Evolutionary conservation across 2,888 invertebrate genomes (phyloP).

Genomic region (Eupithecia abbreviata): DNA sequence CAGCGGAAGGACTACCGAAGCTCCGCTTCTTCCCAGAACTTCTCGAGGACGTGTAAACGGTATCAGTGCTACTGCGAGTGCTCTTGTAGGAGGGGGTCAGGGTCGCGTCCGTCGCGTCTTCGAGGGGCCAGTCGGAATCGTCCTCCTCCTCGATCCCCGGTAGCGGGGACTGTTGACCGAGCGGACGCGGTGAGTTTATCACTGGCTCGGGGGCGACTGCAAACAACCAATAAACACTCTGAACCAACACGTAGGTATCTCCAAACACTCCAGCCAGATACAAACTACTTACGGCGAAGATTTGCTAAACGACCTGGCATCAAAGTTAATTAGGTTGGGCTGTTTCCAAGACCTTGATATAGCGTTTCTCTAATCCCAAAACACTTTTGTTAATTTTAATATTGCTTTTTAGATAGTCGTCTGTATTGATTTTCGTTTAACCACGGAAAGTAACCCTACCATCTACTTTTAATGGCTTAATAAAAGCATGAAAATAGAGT

Average conservation of each 20-base stretch:
- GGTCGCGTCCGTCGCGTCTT: constrained; percentile 80
- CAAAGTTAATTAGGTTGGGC: constrained; percentile 48
- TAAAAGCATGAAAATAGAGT: not conserved
- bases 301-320: constrained; percentile 57
- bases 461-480: not conserved
- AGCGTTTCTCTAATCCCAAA: constrained; percentile 37
- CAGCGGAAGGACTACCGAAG: constrained; percentile 84
- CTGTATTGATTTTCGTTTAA: not conserved
- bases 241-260: constrained; percentile 50
- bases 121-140: constrained; percentile 85
- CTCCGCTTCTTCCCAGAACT: constrained; percentile 81
- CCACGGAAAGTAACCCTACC: not conserved
- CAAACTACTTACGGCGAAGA: constrained; percentile 48
- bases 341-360: constrained; percentile 48
- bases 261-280: constrained; percentile 21
- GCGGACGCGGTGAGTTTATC: constrained; percentile 82
- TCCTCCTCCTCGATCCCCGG: constrained; percentile 94
- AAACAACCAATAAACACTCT: constrained; percentile 68
- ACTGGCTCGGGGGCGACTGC: constrained; percentile 82
- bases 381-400: constrained; percentile 11
- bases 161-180: constrained; percentile 88
- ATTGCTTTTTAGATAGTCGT: constrained; percentile 4
- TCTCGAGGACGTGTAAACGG: constrained; percentile 77
- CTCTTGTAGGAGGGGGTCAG: constrained; percentile 81
- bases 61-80: constrained; percentile 79